A percentile compares a stretch with the other conserved stretches of the same genome.
phyloP scores from a whole-genome alignment of 2,113 vertebrate genomes.

The Oreochromis niloticus region DNA sequence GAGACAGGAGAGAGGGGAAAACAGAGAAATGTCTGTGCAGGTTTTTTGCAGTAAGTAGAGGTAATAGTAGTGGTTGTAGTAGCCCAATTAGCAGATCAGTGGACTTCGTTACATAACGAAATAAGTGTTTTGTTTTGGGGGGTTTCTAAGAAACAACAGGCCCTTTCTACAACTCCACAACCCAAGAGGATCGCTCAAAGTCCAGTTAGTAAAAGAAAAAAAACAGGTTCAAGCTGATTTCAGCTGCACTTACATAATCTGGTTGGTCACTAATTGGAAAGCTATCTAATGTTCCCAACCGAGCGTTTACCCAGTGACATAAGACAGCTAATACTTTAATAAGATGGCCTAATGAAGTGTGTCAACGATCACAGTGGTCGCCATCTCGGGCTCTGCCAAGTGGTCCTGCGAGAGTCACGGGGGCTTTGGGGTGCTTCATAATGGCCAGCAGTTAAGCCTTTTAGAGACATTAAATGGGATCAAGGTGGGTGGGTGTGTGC shows the following conservation, averaged over 20 bases:
- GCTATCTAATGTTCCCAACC: not conserved
- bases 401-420: not conserved
- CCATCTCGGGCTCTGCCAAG: not conserved
- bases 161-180: not conserved
- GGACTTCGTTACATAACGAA: not conserved
- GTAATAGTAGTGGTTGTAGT: not conserved
- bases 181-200: not conserved
- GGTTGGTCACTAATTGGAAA: slow-evolving; percentile 15
- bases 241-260: slow-evolving; percentile 19
- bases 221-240: slow-evolving; percentile 22
- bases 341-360: slow-evolving; percentile 32
- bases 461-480: not conserved
- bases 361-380: slow-evolving; percentile 2
- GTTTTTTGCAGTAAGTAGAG: not conserved
- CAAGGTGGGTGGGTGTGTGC: not conserved
- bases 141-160: not conserved
- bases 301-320: slow-evolving; percentile 3
- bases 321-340: slow-evolving; percentile 42
- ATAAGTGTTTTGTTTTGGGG: not conserved
- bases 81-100: not conserved
- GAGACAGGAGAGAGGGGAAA: not conserved
- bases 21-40: not conserved
- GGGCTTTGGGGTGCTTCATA: not conserved
- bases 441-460: not conserved
- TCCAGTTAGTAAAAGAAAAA: not conserved